Percentiles rank a stretch among this genome's conserved stretches.
These are phyloP conservation scores for Pelmatolapia mariae DNA, from an alignment of 2,113 vertebrate genomes.

Conservation along the genomic window DNA sequence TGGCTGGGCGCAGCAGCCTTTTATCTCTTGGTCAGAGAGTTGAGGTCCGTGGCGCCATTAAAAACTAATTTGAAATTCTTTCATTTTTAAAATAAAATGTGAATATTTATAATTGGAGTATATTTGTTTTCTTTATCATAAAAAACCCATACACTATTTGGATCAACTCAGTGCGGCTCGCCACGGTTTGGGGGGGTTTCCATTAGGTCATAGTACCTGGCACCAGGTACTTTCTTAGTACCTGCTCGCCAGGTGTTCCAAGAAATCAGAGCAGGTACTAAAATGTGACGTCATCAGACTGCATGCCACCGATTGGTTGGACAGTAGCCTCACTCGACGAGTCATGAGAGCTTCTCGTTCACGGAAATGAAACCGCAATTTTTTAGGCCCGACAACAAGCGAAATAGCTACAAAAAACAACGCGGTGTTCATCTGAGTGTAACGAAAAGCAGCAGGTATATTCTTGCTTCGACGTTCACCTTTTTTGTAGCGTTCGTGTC, in stretches of 20 bases:
- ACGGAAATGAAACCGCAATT: background rate
- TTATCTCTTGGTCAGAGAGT: background rate
- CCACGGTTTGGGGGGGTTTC: background rate
- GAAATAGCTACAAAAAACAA: background rate
- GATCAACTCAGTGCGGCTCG: rapidly evolving
- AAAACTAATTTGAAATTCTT: background rate
- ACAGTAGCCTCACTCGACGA: background rate
- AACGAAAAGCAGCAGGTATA: background rate
- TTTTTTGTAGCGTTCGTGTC: background rate
- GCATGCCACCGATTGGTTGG: background rate
- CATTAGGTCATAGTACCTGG: background rate
- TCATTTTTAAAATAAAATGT: background rate
- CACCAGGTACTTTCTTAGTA: background rate
- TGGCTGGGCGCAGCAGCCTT: background rate
- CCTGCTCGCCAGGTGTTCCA: background rate
- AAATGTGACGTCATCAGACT: background rate
- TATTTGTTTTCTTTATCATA: background rate
- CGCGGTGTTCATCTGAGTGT: background rate
- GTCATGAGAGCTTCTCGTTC: background rate
- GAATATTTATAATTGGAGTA: background rate
- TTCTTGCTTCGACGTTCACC: rapidly evolving
- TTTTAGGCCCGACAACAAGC: background rate
- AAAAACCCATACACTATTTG: background rate
- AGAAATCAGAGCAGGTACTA: background rate
- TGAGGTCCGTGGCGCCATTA: background rate